Conservation (phyloP, 2,113 vertebrate genomes). For the Eublepharis macularius region DNA sequence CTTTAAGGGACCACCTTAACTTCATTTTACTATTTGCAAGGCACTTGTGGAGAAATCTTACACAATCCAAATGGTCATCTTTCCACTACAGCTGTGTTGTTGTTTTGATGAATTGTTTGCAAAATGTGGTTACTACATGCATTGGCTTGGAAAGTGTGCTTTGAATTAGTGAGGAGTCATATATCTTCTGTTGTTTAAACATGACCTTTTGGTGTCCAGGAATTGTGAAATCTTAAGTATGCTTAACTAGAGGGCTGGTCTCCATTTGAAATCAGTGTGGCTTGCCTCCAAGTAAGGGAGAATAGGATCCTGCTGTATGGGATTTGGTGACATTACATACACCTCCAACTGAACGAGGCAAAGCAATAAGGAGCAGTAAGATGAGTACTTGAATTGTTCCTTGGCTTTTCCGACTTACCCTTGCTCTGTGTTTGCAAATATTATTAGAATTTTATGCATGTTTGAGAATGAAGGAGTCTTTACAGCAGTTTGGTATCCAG, state of each 20-base stretch:
- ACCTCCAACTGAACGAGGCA: background rate
- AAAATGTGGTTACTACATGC: background rate
- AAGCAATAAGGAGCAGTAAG: background rate
- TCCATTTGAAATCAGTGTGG: background rate
- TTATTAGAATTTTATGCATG: constrained; percentile 58
- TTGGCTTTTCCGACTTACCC: background rate
- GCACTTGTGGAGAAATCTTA: background rate
- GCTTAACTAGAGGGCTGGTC: background rate
- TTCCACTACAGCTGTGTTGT: background rate
- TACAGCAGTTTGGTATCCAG: constrained; percentile 32
- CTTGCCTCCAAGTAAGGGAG: background rate
- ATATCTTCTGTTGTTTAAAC: background rate
- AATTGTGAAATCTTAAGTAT: background rate
- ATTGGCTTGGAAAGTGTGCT: background rate
- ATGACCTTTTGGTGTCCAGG: too few species aligned
- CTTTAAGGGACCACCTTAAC: background rate
- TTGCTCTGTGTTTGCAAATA: constrained; percentile 31
- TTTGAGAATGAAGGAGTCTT: constrained; percentile 50
- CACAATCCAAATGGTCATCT: background rate
- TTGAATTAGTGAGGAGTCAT: background rate
- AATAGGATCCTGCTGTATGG: background rate
- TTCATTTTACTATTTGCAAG: background rate
- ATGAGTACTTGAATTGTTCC: constrained; percentile 16
- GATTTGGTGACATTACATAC: background rate
- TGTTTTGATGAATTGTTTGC: background rate